Evolutionary conservation across 2,888 invertebrate genomes (phyloP).

Genomic region (Sylvicola cinctus): DNA sequence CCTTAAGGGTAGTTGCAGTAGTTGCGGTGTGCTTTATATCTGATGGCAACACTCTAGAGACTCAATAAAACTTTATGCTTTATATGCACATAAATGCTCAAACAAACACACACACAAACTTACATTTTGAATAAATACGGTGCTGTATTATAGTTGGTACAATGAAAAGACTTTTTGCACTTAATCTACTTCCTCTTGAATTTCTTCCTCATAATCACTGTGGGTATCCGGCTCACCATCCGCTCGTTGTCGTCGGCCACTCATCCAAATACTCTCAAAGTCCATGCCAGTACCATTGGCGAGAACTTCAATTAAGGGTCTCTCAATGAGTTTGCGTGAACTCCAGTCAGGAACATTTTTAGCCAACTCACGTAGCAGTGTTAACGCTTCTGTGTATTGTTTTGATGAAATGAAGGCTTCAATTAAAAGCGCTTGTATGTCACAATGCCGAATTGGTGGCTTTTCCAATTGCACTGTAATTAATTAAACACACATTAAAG

Average conservation of each 20-base stretch:
- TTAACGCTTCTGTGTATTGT: conserved; percentile 21
- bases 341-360: conserved; percentile 22
- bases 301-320: conserved; percentile 18
- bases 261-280: conserved; percentile 22
- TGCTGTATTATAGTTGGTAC: background rate
- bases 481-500: background rate
- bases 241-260: conserved; percentile 10
- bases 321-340: conserved; percentile 18
- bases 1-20: too few species aligned
- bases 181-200: conserved; percentile 17
- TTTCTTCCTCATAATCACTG: conserved; percentile 16
- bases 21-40: too few species aligned
- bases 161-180: conserved; percentile 1
- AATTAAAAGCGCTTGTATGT: conserved; percentile 20
- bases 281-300: conserved; percentile 23
- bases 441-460: conserved; percentile 21
- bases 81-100: too few species aligned
- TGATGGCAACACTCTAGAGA: too few species aligned
- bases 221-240: conserved; percentile 4
- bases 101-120: background rate
- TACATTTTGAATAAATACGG: background rate
- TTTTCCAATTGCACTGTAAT: conserved; percentile 20
- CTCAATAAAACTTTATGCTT: too few species aligned
- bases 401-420: conserved; percentile 19
- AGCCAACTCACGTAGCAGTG: conserved; percentile 19